phyloP scores from a whole-genome alignment of 2,797 vertebrate genomes.

The Eulemur albifrons region DNA sequence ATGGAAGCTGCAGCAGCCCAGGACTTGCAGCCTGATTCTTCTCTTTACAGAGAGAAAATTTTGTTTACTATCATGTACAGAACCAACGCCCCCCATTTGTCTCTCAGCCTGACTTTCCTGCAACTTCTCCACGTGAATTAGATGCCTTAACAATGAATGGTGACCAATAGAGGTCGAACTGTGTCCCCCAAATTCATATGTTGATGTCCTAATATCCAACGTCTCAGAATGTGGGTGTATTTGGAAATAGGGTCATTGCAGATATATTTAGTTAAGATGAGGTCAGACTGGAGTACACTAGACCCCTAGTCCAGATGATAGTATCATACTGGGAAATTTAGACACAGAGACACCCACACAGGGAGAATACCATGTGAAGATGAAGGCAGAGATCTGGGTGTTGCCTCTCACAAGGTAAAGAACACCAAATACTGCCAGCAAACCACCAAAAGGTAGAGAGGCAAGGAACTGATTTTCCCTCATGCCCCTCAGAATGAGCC shows the following conservation, averaged over 20 bases:
- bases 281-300: no score
- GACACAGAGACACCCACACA: neutral
- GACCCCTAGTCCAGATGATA: neutral
- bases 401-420: no score
- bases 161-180: neutral
- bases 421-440: neutral
- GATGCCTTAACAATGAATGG: rapidly evolving
- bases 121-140: rapidly evolving
- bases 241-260: neutral
- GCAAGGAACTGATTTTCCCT: rapidly evolving
- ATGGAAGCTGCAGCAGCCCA: neutral
- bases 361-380: neutral
- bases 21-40: rapidly evolving
- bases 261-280: neutral
- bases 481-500: neutral
- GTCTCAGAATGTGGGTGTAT: neutral
- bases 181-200: neutral
- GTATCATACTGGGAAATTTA: neutral
- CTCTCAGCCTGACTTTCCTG: neutral
- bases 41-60: neutral
- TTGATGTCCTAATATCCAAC: neutral
- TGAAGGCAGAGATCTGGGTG: neutral
- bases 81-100: neutral
- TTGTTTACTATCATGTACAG: neutral
- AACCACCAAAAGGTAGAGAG: neutral